phyloP scores from a whole-genome alignment of 2,888 invertebrate genomes.

The Caenorhabditis sp. region DNA sequence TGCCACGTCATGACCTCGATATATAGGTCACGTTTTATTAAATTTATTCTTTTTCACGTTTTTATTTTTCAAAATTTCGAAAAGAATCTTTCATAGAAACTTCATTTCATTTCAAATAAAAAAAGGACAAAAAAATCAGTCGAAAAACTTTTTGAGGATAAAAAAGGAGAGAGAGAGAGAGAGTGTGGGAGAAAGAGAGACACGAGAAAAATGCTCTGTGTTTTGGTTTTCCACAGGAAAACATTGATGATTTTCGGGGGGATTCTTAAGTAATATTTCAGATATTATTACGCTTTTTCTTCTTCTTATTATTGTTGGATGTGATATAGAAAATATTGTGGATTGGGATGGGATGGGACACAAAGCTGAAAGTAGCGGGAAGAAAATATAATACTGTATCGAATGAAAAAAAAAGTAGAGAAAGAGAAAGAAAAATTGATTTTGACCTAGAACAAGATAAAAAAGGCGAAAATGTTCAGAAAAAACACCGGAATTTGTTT shows the following conservation, averaged over 20 bases:
- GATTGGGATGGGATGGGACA: background rate
- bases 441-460: slow-evolving; percentile 10
- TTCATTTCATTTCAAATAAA: no score
- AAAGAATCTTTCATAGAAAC: no score
- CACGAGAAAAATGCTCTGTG: background rate
- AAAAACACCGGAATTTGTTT: slow-evolving; percentile 7
- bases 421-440: background rate
- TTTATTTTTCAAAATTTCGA: no score
- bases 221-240: slow-evolving; percentile 24
- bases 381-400: slow-evolving; percentile 1
- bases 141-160: background rate
- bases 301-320: slow-evolving; percentile 7
- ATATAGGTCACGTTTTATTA: no score
- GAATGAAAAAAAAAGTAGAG: background rate
- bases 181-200: slow-evolving; percentile 10
- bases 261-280: background rate
- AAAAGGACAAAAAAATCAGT: background rate
- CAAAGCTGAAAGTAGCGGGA: slow-evolving; percentile 1
- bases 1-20: no score
- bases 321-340: slow-evolving; percentile 3
- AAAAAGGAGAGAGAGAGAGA: background rate
- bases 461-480: background rate
- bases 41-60: no score
- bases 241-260: slow-evolving; percentile 15
- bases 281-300: slow-evolving; percentile 11